A percentile compares a stretch with the other conserved stretches of the same genome.
Conservation (phyloP, 2,113 vertebrate species). For the Arizona elegans region DNA sequence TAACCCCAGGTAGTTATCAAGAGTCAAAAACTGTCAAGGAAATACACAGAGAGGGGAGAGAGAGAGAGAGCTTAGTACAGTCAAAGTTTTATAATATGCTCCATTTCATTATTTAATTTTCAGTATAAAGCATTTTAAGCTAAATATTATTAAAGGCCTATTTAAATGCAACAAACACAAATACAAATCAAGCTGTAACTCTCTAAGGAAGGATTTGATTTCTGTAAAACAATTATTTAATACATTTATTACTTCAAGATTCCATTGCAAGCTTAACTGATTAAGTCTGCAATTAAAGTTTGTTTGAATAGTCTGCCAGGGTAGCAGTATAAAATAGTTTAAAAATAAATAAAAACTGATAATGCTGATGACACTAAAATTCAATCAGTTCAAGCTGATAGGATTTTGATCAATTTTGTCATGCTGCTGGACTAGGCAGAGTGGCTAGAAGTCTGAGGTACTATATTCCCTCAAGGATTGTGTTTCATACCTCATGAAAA, state of each 20-base stretch:
- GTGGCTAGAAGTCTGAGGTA: background rate
- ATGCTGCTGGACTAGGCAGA: background rate
- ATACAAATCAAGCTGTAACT: background rate
- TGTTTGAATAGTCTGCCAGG: background rate
- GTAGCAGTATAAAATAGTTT: background rate
- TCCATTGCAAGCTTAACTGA: background rate
- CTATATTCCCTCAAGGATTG: background rate
- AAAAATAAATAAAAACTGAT: background rate
- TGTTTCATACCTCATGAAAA: background rate
- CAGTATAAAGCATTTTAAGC: background rate
- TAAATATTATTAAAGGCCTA: background rate
- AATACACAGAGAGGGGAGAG: background rate
- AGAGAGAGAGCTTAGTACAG: background rate
- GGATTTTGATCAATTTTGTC: background rate
- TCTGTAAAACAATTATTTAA: background rate
- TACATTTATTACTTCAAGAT: background rate
- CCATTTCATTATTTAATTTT: background rate
- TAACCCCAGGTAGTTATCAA: background rate
- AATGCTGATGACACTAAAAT: background rate
- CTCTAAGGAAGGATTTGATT: background rate
- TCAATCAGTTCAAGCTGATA: background rate
- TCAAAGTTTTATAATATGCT: background rate
- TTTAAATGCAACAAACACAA: background rate
- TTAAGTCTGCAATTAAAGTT: background rate
- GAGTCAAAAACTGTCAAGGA: background rate